Percentiles rank a stretch among this genome's conserved stretches.
Evolutionary conservation across 2,888 invertebrate genomes (phyloP).

Genomic region (Coenonympha arcania): DNA sequence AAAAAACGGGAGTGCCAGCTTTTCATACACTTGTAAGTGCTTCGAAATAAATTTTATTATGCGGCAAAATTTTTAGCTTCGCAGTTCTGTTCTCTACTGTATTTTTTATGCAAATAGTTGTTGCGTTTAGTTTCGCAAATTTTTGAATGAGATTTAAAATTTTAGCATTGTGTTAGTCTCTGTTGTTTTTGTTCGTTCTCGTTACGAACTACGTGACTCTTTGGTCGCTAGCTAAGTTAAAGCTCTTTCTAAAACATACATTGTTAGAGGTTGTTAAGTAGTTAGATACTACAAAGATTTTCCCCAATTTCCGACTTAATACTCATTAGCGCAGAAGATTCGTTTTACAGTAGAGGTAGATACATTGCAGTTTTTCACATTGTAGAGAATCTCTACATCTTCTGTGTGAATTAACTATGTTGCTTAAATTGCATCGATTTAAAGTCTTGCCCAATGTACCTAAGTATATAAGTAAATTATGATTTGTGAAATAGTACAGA

Average conservation of each 20-base stretch:
- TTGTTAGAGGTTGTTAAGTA: not conserved
- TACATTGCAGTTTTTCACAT: not conserved
- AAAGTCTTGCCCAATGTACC: not conserved
- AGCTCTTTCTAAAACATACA: not conserved
- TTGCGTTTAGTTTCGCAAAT: conserved; percentile 9
- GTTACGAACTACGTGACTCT: not conserved
- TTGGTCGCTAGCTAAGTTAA: not conserved
- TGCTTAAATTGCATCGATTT: not conserved
- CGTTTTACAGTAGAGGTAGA: not conserved
- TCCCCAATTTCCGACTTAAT: not conserved
- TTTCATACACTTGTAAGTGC: conserved; percentile 14
- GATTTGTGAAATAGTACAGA: too few relatives aligned
- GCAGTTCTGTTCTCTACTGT: not conserved
- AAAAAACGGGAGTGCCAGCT: conserved; percentile 13
- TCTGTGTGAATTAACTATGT: not conserved
- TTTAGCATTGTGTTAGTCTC: not conserved
- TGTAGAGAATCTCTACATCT: too few relatives aligned
- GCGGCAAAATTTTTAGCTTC: conserved; percentile 5
- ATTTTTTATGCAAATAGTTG: conserved; percentile 9
- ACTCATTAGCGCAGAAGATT: conserved; percentile 3
- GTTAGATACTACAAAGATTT: conserved; percentile 1
- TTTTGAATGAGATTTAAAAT: conserved; percentile 1
- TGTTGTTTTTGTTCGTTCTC: not conserved
- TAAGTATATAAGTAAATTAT: too few relatives aligned
- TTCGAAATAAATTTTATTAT: conserved; percentile 16